Evolutionary conservation across 2,888 invertebrate genomes (phyloP).

Genomic region (Agrenia bidenticulata): DNA sequence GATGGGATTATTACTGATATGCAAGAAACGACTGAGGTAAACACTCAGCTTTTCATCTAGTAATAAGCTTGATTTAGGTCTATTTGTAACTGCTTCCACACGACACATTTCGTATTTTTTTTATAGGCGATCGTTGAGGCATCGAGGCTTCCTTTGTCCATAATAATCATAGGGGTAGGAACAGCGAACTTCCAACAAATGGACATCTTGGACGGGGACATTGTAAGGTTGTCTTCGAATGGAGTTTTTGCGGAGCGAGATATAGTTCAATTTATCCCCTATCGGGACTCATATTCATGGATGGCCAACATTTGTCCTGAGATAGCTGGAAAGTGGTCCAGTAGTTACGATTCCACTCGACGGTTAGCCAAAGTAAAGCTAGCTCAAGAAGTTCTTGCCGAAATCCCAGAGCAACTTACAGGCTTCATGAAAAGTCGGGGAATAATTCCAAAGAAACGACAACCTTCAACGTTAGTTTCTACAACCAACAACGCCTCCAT

Average conservation of each 20-base stretch:
- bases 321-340: slow-evolving; percentile 49
- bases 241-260: slow-evolving; percentile 60
- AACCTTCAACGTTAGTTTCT: slow-evolving; percentile 21
- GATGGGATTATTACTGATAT: slow-evolving; percentile 64
- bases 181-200: slow-evolving; percentile 61
- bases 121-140: slow-evolving; percentile 58
- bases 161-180: slow-evolving; percentile 64
- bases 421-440: slow-evolving; percentile 59
- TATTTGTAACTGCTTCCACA: background rate
- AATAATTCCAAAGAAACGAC: slow-evolving; percentile 56
- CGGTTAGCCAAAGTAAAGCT: slow-evolving; percentile 54
- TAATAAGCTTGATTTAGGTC: background rate
- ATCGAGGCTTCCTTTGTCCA: slow-evolving; percentile 62
- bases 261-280: slow-evolving; percentile 65
- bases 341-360: slow-evolving; percentile 45
- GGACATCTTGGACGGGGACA: slow-evolving; percentile 62
- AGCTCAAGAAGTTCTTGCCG: slow-evolving; percentile 63
- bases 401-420: slow-evolving; percentile 61
- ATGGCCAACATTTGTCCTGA: slow-evolving; percentile 49
- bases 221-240: slow-evolving; percentile 52
- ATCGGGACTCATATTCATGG: slow-evolving; percentile 48
- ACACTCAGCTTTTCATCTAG: slow-evolving; percentile 45
- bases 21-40: slow-evolving; percentile 58
- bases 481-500: background rate
- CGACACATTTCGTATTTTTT: background rate